Conservation (phyloP, 2,888 invertebrate species). For the Papilio gigon region DNA sequence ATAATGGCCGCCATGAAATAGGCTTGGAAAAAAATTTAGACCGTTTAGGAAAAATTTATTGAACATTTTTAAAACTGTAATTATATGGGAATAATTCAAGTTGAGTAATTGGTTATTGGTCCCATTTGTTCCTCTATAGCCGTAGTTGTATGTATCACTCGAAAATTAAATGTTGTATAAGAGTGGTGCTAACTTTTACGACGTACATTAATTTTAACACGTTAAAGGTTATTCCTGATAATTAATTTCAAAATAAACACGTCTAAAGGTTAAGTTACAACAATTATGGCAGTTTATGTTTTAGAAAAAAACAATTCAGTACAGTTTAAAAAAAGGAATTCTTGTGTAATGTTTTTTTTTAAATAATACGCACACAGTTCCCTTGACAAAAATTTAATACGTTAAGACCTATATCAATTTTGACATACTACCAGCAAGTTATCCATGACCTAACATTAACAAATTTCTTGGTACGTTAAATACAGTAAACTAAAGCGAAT, state of each 20-base stretch:
- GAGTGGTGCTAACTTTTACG: slow-evolving; percentile 6
- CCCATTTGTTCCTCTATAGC: slow-evolving; percentile 20
- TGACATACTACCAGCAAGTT: not conserved
- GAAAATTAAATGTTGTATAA: slow-evolving; percentile 1
- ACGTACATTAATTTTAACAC: slow-evolving; percentile 11
- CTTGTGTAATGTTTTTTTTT: not conserved
- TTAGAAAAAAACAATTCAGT: slow-evolving; percentile 1
- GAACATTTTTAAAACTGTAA: slow-evolving; percentile 33
- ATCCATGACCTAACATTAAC: not conserved
- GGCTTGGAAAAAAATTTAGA: slow-evolving; percentile 15
- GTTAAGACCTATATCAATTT: not conserved
- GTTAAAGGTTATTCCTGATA: not conserved
- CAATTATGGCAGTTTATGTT: too few relatives aligned
- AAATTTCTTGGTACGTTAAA: slow-evolving; percentile 14
- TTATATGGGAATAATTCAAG: slow-evolving; percentile 30
- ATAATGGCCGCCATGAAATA: slow-evolving; percentile 9
- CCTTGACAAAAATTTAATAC: not conserved
- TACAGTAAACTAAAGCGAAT: slow-evolving; percentile 11
- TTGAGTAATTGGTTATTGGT: slow-evolving; percentile 31
- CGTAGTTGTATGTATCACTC: not conserved
- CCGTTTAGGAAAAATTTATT: slow-evolving; percentile 31
- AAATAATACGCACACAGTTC: not conserved
- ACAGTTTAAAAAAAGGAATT: not conserved
- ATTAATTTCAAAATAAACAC: not conserved
- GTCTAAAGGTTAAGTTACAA: slow-evolving; percentile 12